phyloP scores from a whole-genome alignment of 1,140 invertebrate genomes.

The Drosophila paulistorum region DNA sequence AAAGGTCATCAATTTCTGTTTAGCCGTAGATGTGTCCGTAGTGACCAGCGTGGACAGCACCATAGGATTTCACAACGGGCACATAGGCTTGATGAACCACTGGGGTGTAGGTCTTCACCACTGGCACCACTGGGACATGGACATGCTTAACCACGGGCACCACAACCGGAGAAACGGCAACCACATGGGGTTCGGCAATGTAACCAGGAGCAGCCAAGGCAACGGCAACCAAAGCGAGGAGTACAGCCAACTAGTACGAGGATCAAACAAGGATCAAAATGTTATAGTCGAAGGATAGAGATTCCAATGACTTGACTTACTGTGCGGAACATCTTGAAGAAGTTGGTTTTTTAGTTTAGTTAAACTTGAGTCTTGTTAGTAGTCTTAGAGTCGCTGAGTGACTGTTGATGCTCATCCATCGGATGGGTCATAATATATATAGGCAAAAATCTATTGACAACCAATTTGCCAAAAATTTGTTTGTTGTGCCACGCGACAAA shows the following conservation, averaged over 20 bases:
- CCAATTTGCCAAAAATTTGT: not conserved
- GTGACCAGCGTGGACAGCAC: not conserved
- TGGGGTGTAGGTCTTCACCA: constrained; percentile 38
- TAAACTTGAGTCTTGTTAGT: constrained; percentile 9
- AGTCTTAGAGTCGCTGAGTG: not conserved
- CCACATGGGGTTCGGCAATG: constrained; percentile 32
- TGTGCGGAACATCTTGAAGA: constrained; percentile 44
- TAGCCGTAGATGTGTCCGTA: constrained; percentile 42
- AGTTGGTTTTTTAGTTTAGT: not conserved
- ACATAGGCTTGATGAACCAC: constrained; percentile 21
- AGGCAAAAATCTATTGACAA: constrained; percentile 5
- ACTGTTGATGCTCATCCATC: constrained; percentile 38
- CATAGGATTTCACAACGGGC: constrained; percentile 18
- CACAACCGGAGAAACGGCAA: constrained; percentile 21
- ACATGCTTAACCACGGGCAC: constrained; percentile 43
- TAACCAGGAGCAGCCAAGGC: constrained; percentile 44
- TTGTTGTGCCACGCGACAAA: constrained; percentile 16
- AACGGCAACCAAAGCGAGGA: constrained; percentile 36
- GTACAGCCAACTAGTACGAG: constrained; percentile 26
- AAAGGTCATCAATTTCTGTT: not conserved
- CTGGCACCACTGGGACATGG: constrained; percentile 40
- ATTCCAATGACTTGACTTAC: constrained; percentile 30
- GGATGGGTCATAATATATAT: constrained; percentile 1
- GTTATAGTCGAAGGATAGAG: not conserved
- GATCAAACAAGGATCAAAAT: not conserved